These are phyloP conservation scores for Asarcornis scutulata DNA, from an alignment of 2,113 vertebrate genomes.

Conservation along the genomic window DNA sequence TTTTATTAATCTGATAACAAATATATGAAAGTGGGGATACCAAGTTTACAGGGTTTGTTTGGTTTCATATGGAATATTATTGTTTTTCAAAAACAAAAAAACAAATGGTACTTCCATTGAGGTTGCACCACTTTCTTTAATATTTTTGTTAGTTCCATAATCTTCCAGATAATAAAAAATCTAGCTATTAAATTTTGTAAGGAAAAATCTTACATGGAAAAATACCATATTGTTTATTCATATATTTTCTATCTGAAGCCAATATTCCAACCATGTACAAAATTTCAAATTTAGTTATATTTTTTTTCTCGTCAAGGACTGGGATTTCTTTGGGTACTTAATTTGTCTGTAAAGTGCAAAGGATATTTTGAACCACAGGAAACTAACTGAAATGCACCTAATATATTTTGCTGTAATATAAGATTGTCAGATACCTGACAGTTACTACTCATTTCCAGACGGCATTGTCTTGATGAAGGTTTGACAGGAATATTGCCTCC, in stretches of 20 bases:
- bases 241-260: not conserved
- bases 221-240: not conserved
- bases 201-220: not conserved
- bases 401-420: not conserved
- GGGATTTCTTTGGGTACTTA: not conserved
- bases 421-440: not conserved
- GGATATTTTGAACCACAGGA: not conserved
- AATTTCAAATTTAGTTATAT: not conserved
- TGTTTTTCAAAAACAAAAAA: not conserved
- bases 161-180: not conserved
- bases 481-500: not conserved
- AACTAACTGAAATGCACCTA: rapidly evolving
- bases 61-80: not conserved
- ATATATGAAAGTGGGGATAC: not conserved
- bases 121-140: not conserved
- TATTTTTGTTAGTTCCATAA: not conserved
- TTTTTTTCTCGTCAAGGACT: not conserved
- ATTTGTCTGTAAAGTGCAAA: not conserved
- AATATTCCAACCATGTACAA: not conserved
- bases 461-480: not conserved
- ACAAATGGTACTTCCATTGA: not conserved
- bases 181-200: not conserved
- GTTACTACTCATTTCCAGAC: not conserved
- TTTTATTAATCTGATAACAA: not conserved
- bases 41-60: no score